These are phyloP conservation scores for Cololabis saira DNA, from an alignment of 2,113 vertebrate genomes.

Conservation along the genomic window DNA sequence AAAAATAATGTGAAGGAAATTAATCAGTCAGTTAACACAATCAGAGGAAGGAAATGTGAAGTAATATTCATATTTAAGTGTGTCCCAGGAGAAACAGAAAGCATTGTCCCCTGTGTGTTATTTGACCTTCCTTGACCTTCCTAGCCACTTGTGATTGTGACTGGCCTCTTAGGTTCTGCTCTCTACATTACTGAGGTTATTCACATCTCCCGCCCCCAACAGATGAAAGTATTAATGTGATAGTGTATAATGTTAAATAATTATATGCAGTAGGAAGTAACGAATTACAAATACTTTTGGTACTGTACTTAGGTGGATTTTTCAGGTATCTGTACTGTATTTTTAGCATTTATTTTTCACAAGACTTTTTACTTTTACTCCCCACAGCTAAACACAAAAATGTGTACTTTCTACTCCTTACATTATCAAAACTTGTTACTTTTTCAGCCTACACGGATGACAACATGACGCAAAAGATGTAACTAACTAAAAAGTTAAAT, in stretches of 20 bases:
- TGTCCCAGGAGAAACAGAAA: constrained; percentile 19
- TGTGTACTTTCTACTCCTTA: too few relatives aligned
- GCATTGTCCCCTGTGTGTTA: constrained; percentile 28
- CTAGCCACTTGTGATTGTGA: constrained; percentile 27
- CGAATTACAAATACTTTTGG: too few relatives aligned
- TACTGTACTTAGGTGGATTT: too few relatives aligned
- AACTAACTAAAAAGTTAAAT: too few relatives aligned
- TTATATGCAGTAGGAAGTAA: too few relatives aligned
- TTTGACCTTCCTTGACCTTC: constrained; percentile 62
- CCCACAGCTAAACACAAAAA: too few relatives aligned
- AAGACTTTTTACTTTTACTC: too few relatives aligned
- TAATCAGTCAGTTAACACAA: constrained; percentile 23
- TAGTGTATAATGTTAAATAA: not conserved
- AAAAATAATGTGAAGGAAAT: constrained; percentile 10
- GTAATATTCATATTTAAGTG: constrained; percentile 9
- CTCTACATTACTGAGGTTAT: constrained; percentile 40
- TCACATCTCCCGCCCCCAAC: constrained; percentile 18
- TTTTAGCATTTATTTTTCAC: too few relatives aligned
- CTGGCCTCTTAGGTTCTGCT: constrained; percentile 17
- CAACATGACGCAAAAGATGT: too few relatives aligned
- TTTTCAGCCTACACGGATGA: too few relatives aligned
- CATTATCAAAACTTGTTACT: too few relatives aligned
- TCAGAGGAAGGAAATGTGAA: constrained; percentile 30
- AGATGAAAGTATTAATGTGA: constrained; percentile 21
- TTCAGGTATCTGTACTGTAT: too few relatives aligned